Evolutionary conservation across 2,888 invertebrate species (phyloP), one percentile per base, ranked within the genome.

Genomic region (Sturmia bella): DNA sequence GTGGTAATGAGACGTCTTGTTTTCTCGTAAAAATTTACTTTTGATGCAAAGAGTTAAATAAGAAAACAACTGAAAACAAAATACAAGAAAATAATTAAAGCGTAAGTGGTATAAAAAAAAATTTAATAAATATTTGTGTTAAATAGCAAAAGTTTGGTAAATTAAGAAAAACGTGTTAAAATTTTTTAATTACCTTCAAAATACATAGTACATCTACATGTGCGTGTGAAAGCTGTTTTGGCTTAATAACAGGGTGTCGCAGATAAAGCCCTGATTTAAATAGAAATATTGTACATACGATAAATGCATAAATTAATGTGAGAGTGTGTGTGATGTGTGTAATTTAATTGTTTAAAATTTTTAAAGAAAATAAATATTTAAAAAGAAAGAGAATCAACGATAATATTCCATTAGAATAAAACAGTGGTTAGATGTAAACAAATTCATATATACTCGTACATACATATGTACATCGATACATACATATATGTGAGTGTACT

Each of bases 101-200:
- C 69, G 15, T 68, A 57, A 57, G 48, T 24, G 57, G 59, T 59
- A 54, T 9, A 27, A 56, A 50, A 74, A 3, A 41, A 43, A 66
- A 17, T 57, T 48, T 41, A 59, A 19, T 63, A 70, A 63, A 17
- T n/a, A 70, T 66, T 61, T 66, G 32, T 45, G 48, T 57, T 59
- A 37, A 63, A 75, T 57, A 56, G 52, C 66, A 66, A 79, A 72
- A 73, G 72, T 66, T 79, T 73, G 43, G 45, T 66, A 68, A 79
- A 48, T 39, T 54, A 59, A 66, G 11, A 45, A 45, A 74, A 76
- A 66, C 72, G 72, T 73, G 78, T 48, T 66, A 2, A 68, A 73
- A 73, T 54, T 79, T 45, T 66, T 15, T 73, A 79, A 73, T 72
- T 57, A 12, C 50, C 15, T 9, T 24, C 19, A 41, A 43, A 43